Evolutionary conservation across 2,113 vertebrate species (phyloP), one percentile per base, ranked within the genome.

Genomic region (Willisornis vidua): DNA sequence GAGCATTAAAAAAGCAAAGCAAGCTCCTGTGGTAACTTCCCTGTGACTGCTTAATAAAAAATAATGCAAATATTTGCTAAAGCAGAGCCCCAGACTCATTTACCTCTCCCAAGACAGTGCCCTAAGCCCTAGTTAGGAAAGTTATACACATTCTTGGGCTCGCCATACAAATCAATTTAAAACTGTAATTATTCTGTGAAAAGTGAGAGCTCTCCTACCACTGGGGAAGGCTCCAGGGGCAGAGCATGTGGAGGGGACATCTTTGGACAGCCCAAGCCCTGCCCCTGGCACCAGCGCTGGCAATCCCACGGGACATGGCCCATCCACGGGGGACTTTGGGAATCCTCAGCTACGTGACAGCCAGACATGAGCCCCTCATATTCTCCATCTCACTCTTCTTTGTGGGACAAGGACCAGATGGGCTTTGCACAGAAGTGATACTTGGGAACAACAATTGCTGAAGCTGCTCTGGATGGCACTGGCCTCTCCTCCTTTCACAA

Each of bases 41-140:
- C 52, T 78, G 33, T 37, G 49, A 55, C 35, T 31, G 28, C 33
- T 82, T 81, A 48, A 82, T 68, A 72, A 87, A 87, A 93, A 94
- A 72, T 7, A 33, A 76, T 18, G 57, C n/a, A 74, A 73, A 23
- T 68, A 66, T 57, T 71, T 90, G 51, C 61, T 55, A 10, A 33
- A 87, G 48, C 46, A 59, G 63, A 93, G 66, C 45, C 71, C 19
- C 15, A 28, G 8, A 7, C 29, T 45, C 6, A 1, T 67, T 90
- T 20, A n/a, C 31, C 29, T 89, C 78, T 61, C 26, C 26, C 20
- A 72, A 41, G 4, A 14, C 37, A 76, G 19, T 8, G 19, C 15
- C 45, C 35, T 66, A 52, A 48, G 5, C 14, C 37, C 9, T 8
- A 7, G 10, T 9, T 14, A 24, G 51, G 41, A 37, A 76, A 73